Evolutionary conservation across 2,888 invertebrate genomes (phyloP).

Genomic region (Phania funesta): DNA sequence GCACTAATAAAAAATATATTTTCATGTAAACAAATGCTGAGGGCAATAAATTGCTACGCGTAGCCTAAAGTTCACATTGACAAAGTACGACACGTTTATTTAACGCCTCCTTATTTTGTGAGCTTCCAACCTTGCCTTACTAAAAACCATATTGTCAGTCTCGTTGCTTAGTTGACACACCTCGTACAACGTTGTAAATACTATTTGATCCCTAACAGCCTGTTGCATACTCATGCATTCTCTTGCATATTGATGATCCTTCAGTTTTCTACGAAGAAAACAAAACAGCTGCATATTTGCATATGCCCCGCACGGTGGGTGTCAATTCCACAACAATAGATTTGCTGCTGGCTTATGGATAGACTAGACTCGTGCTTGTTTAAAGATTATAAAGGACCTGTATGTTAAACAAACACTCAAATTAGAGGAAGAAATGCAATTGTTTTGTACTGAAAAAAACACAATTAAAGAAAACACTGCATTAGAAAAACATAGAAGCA

Average conservation of each 20-base stretch:
- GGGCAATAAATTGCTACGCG: no score
- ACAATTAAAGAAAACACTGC: no score
- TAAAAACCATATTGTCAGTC: not conserved
- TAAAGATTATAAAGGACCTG: constrained; percentile 24
- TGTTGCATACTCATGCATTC: constrained; percentile 44
- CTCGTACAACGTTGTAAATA: constrained; percentile 33
- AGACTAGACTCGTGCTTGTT: constrained; percentile 12
- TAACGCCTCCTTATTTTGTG: no score
- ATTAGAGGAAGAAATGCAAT: not conserved
- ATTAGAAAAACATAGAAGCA: no score
- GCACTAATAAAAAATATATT: no score
- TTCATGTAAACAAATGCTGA: no score
- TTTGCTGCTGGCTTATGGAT: not conserved
- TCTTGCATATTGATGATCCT: not conserved
- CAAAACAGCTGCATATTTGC: constrained; percentile 60
- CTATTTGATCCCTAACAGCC: constrained; percentile 41
- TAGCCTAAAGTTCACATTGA: no score
- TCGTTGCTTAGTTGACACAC: not conserved
- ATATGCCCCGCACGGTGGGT: constrained; percentile 62
- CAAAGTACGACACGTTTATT: no score
- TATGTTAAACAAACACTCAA: not conserved
- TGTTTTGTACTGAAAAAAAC: no score
- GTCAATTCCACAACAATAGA: constrained; percentile 43
- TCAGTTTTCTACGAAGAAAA: constrained; percentile 4
- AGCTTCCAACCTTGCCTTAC: no score